phyloP scores from a whole-genome alignment of 2,888 invertebrate species.

The Sinelater perroti region DNA sequence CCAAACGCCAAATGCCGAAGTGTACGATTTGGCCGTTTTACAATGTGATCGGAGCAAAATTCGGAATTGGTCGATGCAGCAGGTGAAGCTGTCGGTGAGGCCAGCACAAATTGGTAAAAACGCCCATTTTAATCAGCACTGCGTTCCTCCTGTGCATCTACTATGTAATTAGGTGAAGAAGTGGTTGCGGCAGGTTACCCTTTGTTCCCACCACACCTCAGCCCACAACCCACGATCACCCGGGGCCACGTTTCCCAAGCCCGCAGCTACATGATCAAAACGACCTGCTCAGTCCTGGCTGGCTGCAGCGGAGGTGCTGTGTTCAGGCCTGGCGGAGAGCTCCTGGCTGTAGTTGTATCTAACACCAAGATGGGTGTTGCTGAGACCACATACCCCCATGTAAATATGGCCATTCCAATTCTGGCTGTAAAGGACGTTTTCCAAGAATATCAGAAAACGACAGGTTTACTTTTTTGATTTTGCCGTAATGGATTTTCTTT shows the following conservation, averaged over 20 bases:
- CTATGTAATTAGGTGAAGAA: slow-evolving; percentile 69
- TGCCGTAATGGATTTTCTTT: neutral
- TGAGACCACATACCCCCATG: slow-evolving; percentile 65
- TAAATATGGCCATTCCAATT: slow-evolving; percentile 69
- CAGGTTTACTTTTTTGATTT: neutral
- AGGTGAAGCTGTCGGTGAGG: slow-evolving; percentile 18
- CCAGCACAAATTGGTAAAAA: slow-evolving; percentile 28
- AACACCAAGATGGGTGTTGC: slow-evolving; percentile 63
- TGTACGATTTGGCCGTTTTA: slow-evolving; percentile 63
- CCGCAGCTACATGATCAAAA: slow-evolving; percentile 66
- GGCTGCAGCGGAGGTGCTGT: slow-evolving; percentile 71
- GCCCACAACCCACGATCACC: slow-evolving; percentile 64
- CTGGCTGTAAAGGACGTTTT: slow-evolving; percentile 9
- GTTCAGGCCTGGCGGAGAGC: slow-evolving; percentile 61
- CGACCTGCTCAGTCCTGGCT: slow-evolving; percentile 69
- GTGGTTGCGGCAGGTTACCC: slow-evolving; percentile 68
- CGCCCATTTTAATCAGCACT: too few relatives aligned
- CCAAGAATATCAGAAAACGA: slow-evolving; percentile 2
- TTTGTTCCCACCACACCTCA: slow-evolving; percentile 62
- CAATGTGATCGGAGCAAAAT: slow-evolving; percentile 59
- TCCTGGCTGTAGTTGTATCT: slow-evolving; percentile 67
- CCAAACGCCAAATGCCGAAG: slow-evolving; percentile 61
- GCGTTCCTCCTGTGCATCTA: neutral
- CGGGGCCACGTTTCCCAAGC: slow-evolving; percentile 65
- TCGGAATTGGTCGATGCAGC: slow-evolving; percentile 55